Percentiles rank a stretch among this genome's conserved stretches.
phyloP scores from a whole-genome alignment of 2,797 vertebrate genomes.

The Adrianichthys oophorus region DNA sequence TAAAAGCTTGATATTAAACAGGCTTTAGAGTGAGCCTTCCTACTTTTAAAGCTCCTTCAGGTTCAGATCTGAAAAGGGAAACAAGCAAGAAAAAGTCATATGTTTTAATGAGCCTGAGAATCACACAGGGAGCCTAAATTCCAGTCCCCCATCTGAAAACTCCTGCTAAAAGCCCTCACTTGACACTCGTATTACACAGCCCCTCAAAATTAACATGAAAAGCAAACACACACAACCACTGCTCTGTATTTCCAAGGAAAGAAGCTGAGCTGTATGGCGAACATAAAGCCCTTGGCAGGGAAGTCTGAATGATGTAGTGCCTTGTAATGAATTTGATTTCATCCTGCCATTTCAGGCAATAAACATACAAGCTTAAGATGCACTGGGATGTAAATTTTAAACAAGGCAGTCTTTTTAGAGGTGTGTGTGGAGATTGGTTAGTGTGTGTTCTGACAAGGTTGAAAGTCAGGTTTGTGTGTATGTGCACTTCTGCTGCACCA shows the following conservation, averaged over 20 bases:
- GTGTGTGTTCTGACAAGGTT: slow-evolving; percentile 37
- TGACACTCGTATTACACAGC: slow-evolving; percentile 43
- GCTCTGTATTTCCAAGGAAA: slow-evolving; percentile 33
- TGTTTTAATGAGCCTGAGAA: slow-evolving; percentile 58
- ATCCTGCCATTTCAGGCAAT: slow-evolving; percentile 66
- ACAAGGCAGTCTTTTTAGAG: slow-evolving; percentile 29
- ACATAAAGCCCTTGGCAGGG: slow-evolving; percentile 61
- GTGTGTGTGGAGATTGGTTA: slow-evolving; percentile 46
- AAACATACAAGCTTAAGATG: slow-evolving; percentile 68
- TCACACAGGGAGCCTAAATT: slow-evolving; percentile 42
- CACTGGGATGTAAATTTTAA: slow-evolving; percentile 61
- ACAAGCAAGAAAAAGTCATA: slow-evolving; percentile 58
- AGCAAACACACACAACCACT: slow-evolving; percentile 29
- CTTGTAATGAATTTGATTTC: slow-evolving; percentile 75
- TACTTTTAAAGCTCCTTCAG: slow-evolving; percentile 21
- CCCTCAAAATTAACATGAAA: slow-evolving; percentile 46
- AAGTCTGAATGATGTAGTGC: slow-evolving; percentile 59
- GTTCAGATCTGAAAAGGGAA: slow-evolving; percentile 49
- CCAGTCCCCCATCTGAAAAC: slow-evolving; percentile 38
- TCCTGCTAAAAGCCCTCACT: slow-evolving; percentile 28
- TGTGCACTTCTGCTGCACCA: slow-evolving; percentile 1
- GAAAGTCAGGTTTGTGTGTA: slow-evolving; percentile 18
- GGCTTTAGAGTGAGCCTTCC: slow-evolving; percentile 23
- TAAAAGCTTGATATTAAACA: slow-evolving; percentile 30
- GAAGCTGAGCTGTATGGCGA: slow-evolving; percentile 36